phyloP scores from a whole-genome alignment of 2,888 invertebrate genomes.

The Lasioglossum vierecki region DNA sequence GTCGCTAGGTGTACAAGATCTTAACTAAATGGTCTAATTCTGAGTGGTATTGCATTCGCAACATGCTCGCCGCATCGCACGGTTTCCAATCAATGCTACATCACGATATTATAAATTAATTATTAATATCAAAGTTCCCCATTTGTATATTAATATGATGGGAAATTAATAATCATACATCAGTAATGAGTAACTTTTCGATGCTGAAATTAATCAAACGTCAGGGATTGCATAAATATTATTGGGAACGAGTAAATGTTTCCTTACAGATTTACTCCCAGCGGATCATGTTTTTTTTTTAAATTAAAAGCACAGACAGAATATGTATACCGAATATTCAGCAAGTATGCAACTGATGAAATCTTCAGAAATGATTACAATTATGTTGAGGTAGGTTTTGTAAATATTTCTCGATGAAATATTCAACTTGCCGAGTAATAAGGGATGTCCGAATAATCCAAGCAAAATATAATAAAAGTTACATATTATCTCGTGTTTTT shows the following conservation, averaged over 20 bases:
- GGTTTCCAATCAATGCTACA: background rate
- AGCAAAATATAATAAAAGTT: background rate
- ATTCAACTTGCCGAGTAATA: background rate
- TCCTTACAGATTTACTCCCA: background rate
- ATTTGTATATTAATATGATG: too few relatives aligned
- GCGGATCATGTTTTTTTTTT: too few relatives aligned
- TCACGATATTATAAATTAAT: background rate
- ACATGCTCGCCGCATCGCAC: background rate
- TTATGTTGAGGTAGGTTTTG: background rate
- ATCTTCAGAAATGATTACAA: background rate
- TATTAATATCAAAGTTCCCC: background rate
- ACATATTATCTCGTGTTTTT: background rate
- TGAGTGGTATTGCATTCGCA: background rate
- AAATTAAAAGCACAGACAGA: background rate
- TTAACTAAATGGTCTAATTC: conserved; percentile 41
- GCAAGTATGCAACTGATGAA: background rate
- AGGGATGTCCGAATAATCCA: background rate
- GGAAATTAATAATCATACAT: background rate
- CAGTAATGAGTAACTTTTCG: background rate
- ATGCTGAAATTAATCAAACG: background rate
- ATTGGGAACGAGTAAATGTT: background rate
- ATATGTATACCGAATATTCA: background rate
- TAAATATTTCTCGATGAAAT: background rate
- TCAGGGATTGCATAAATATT: background rate
- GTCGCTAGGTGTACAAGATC: conserved; percentile 22